phyloP scores from a whole-genome alignment of 2,888 invertebrate genomes.

The Drosophila neutralis region DNA sequence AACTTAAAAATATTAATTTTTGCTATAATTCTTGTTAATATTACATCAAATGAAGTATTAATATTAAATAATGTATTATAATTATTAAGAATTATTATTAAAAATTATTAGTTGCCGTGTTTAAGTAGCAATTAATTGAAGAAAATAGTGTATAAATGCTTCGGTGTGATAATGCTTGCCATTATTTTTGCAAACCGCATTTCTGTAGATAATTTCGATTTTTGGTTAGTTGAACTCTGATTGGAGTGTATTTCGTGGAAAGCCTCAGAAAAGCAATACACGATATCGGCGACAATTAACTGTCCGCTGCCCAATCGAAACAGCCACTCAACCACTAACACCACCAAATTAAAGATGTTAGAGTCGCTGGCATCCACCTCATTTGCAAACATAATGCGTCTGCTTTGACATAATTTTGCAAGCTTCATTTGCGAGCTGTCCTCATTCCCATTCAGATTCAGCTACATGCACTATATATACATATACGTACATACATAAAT shows the following conservation, averaged over 20 bases:
- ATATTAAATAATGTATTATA: background rate
- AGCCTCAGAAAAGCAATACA: background rate
- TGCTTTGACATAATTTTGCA: constrained; percentile 60
- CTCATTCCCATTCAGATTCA: background rate
- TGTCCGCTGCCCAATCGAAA: constrained; percentile 23
- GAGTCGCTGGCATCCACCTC: constrained; percentile 16
- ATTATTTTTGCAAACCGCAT: background rate
- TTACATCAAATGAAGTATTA: background rate
- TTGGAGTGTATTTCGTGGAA: constrained; percentile 29
- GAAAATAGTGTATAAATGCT: background rate
- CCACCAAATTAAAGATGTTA: constrained; percentile 8
- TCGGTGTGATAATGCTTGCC: background rate
- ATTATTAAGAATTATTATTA: background rate
- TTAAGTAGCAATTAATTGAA: background rate
- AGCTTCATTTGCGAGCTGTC: constrained; percentile 63
- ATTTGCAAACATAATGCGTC: constrained; percentile 45
- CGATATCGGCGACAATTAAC: constrained; percentile 1
- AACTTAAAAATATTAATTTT: no score
- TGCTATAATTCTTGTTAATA: background rate
- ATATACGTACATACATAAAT: background rate
- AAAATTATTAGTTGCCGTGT: background rate
- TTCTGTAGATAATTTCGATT: constrained; percentile 20
- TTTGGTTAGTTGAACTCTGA: constrained; percentile 37
- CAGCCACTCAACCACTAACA: constrained; percentile 21
- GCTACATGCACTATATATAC: background rate